Evolutionary conservation across 2,797 vertebrate genomes (phyloP).

Genomic region (Hoplostethus mediterraneus): DNA sequence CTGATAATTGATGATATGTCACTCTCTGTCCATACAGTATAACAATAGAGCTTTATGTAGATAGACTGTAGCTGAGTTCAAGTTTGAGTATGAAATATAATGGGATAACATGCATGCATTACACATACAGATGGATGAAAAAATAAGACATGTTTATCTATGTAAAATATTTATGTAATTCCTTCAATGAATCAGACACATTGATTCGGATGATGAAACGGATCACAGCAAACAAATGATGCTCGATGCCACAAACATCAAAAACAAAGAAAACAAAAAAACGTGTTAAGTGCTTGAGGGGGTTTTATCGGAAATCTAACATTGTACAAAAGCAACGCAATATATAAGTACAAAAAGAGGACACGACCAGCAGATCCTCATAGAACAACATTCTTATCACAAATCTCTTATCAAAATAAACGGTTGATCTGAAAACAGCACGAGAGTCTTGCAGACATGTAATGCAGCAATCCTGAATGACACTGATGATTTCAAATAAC

Average conservation of each 20-base stretch:
- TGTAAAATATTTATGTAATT: conserved; percentile 38
- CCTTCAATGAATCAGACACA: conserved; percentile 43
- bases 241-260: conserved; percentile 2
- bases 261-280: conserved; percentile 25
- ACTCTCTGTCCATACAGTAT: conserved; percentile 19
- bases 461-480: conserved; percentile 23
- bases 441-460: conserved; percentile 29
- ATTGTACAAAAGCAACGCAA: conserved; percentile 50
- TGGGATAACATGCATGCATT: conserved; percentile 68
- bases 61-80: conserved; percentile 50
- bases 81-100: conserved; percentile 62
- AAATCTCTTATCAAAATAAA: conserved; percentile 43
- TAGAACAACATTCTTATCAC: conserved; percentile 41
- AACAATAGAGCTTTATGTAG: conserved; percentile 22
- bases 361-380: conserved; percentile 82
- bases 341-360: conserved; percentile 57
- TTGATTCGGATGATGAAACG: conserved; percentile 19
- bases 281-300: conserved; percentile 52
- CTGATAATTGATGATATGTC: conserved; percentile 35
- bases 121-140: conserved; percentile 28
- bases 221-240: conserved; percentile 29
- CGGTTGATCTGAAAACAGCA: conserved; percentile 41
- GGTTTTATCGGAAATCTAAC: conserved; percentile 40
- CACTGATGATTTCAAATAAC: conserved; percentile 1
- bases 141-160: conserved; percentile 8